Base-by-base conservation (phyloP, 92 coral and sea anemone genomes). In the Zoanthus solanderi region DNA sequence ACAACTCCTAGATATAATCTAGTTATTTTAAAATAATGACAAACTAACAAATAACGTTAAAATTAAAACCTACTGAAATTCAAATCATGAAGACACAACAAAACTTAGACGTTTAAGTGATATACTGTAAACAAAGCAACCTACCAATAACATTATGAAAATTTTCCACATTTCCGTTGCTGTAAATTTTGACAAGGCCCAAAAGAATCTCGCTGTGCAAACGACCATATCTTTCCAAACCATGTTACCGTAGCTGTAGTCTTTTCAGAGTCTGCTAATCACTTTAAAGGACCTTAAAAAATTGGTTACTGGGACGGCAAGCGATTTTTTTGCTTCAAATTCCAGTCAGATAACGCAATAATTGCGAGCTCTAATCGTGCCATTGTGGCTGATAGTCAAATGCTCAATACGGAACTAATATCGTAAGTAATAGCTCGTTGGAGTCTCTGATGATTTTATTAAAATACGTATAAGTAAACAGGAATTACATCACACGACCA, bases 401-500 rank as follows among this genome's bases (percentile, higher is more conserved):
- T 12, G 52, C 7, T 28, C 45, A 29, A 28, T 10, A 34, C 8
- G 82, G 67, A 53, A 53, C 50, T 18, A 69, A 69, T 69, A 69
- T 69, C 75, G 14, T 5, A 30, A 31, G 75, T 69, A 69, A 30
- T 69, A 29, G 45, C 31, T 13, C 75, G 75, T 30, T 7, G 12
- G 37, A 76, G 28, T 1, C 15, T 13, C 61, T 45, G 69, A n/a
- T 63, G 44, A 75, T 44, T 75, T 75, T 46, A 15, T 50, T 45
- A 75, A 17, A 75, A 10, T 12, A 46, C 42, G 42, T 37, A 37
- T 32, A 57, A 47, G 61, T 76, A 76, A 76, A 76, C 82, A 76
- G 82, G 82, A 76, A 52, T 76, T 76, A 5, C 82, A 76, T 75
- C 82, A 76, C 82, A 76, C 44, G 82, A 76, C 66, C 66, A 50